Base-by-base conservation (phyloP, 2,113 vertebrate genomes). In the Eptatretus burgeri region DNA sequence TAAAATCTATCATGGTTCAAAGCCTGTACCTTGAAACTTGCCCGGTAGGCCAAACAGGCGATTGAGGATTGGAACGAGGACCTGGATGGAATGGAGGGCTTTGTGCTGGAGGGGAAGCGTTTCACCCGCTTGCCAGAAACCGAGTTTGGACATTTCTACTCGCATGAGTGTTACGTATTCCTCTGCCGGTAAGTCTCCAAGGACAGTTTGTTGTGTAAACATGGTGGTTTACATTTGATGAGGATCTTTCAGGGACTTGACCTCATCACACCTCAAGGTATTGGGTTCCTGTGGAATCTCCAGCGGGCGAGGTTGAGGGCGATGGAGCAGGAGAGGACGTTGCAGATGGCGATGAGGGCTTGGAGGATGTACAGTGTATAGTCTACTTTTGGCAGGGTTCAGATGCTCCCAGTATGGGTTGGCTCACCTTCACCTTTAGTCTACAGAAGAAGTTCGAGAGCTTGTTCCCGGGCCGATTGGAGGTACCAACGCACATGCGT, bases 331-430 rank as follows among this genome's bases (percentile, higher is more conserved):
- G 70, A 0, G 74, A 69, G 1, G 73, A 72, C 4, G 17, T 18
- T 20, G 56, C 20, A 1, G 82, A 82, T 1, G 79, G 78, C 1
- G 85, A 88, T 52, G 85, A 87, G 66, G 85, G 82, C 68, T 84
- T 95, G 73, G 91, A 98, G 69, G 91, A 95, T 68, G 93, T 95
- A 74, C 89, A 98, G 76, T 98, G 91, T 67, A 78, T 85, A 1
- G 89, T 98, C 60, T 98, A 98, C 73, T 98, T 98, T 79, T 98
- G 91, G 91, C 91, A 98, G 74, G 91, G 89, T 73, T 74, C 87
- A 1, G 82, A 95, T 68, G 89, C 91, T 67, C 94, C 91, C 74
- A 95, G 84, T 73, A 98, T 98, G 91, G 91, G 89, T 71, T 95
- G 91, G 91, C 79, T 98, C 68, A 94, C 91, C 52, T 98, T 98